A percentile compares a stretch with the other conserved stretches of the same genome.
Evolutionary conservation across 2,888 invertebrate species (phyloP).

Genomic region (Lepidochrysops patricia): DNA sequence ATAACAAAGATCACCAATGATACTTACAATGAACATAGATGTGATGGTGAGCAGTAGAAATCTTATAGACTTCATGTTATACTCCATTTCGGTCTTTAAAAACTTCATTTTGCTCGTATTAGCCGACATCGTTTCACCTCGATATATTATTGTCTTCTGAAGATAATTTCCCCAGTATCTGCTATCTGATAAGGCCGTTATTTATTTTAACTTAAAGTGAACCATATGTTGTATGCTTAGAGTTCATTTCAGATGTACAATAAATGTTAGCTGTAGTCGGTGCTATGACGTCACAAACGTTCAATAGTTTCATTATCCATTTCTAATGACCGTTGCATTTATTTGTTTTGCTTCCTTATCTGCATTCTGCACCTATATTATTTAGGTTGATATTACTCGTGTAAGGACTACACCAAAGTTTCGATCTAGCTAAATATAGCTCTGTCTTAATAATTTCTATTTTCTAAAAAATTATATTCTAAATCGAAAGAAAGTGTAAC

Average conservation of each 20-base stretch:
- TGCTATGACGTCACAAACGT: neutral
- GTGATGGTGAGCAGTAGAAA: slow-evolving; percentile 63
- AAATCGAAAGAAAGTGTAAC: too few relatives aligned
- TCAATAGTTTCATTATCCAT: neutral
- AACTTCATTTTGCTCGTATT: slow-evolving; percentile 45
- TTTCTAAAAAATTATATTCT: too few relatives aligned
- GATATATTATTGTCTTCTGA: slow-evolving; percentile 10
- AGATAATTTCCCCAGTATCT: neutral
- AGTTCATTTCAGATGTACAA: too few relatives aligned
- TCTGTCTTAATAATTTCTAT: too few relatives aligned
- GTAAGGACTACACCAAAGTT: neutral
- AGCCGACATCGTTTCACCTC: slow-evolving; percentile 29
- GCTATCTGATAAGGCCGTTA: slow-evolving; percentile 17
- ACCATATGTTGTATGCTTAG: too few relatives aligned
- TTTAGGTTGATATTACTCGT: neutral
- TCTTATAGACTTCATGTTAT: slow-evolving; percentile 64
- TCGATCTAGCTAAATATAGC: too few relatives aligned
- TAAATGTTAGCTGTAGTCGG: too few relatives aligned
- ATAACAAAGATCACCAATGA: neutral
- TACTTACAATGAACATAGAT: slow-evolving; percentile 63
- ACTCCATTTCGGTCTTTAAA: slow-evolving; percentile 54
- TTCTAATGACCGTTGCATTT: neutral
- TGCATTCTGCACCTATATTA: neutral
- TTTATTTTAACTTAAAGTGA: too few relatives aligned
- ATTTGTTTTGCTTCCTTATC: neutral